These are phyloP conservation scores for Larimichthys polyactis DNA, from an alignment of 2,113 vertebrate genomes.

Conservation along the genomic window DNA sequence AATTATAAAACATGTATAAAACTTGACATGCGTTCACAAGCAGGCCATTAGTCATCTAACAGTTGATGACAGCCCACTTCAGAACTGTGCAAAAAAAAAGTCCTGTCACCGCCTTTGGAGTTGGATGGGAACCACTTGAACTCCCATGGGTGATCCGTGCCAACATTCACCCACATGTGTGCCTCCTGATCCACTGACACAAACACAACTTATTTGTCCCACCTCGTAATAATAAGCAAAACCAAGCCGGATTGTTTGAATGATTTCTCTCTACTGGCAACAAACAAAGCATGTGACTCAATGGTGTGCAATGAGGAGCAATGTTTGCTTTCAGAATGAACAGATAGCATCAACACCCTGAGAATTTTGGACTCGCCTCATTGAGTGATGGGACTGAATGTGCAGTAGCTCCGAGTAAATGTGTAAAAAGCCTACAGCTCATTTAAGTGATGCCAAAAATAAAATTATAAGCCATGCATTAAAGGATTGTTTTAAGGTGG, in stretches of 20 bases:
- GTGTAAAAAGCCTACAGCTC: not conserved
- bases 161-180: not conserved
- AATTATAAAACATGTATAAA: constrained; percentile 47
- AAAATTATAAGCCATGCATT: not conserved
- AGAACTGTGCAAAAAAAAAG: constrained; percentile 28
- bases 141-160: constrained; percentile 31
- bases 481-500: not conserved
- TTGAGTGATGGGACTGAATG: not conserved
- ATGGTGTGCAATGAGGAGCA: not conserved
- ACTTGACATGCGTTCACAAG: constrained; percentile 43
- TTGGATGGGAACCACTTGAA: constrained; percentile 13
- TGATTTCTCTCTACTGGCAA: not conserved
- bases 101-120: constrained; percentile 24
- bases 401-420: not conserved
- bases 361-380: not conserved
- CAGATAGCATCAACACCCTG: not conserved
- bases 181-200: not conserved
- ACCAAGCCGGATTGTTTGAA: not conserved
- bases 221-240: not conserved
- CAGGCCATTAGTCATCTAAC: constrained; percentile 46
- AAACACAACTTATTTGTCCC: not conserved
- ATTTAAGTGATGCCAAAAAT: not conserved
- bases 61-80: constrained; percentile 13
- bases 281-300: too few relatives aligned
- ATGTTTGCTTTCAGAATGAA: not conserved